Evolutionary conservation across 2,888 invertebrate genomes (phyloP), one percentile per base, ranked within the genome.

Genomic region (Orthonychiurus folsomi): DNA sequence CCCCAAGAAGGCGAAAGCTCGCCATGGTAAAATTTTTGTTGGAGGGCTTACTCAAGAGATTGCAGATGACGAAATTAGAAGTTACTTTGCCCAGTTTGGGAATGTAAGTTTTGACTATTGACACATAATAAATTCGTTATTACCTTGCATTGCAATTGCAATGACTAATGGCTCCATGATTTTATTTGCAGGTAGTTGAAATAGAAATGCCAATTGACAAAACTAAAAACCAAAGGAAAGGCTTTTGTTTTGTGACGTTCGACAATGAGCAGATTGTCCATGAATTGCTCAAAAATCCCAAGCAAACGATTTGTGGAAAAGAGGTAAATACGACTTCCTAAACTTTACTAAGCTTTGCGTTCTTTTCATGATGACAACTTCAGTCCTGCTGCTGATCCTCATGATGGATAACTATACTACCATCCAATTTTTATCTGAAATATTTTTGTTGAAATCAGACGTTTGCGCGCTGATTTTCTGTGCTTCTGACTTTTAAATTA

Each of bases 141-240:
- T n/a, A n/a, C n/a, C n/a, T n/a, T n/a, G n/a, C n/a, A n/a, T n/a
- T n/a, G n/a, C n/a, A n/a, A n/a, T n/a, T n/a, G n/a, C n/a, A n/a
- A n/a, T n/a, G n/a, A n/a, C n/a, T n/a, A n/a, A n/a, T n/a, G n/a
- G n/a, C n/a, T n/a, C n/a, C n/a, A n/a, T n/a, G n/a, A n/a, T n/a
- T n/a, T n/a, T n/a, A n/a, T 58, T 65, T 81, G 20, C 77, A 94
- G 93, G 91, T 95, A 74, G 86, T 91, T 66, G 93, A 94, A 75
- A 86, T 95, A 62, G 95, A 96, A 79, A 89, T 95, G 87, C 96
- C 96, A 64, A 94, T 91, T 76, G 96, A 96, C 78, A 94, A 94
- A 80, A 87, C 89, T 78, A 94, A 94, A 84, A 93, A 93, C 78
- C 93, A 93, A 79, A 86, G 95, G 74, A 90, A 95, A 81, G 93